These are phyloP conservation scores for Panopea generosa DNA, from an alignment of 2,888 invertebrate species.

Conservation along the genomic window DNA sequence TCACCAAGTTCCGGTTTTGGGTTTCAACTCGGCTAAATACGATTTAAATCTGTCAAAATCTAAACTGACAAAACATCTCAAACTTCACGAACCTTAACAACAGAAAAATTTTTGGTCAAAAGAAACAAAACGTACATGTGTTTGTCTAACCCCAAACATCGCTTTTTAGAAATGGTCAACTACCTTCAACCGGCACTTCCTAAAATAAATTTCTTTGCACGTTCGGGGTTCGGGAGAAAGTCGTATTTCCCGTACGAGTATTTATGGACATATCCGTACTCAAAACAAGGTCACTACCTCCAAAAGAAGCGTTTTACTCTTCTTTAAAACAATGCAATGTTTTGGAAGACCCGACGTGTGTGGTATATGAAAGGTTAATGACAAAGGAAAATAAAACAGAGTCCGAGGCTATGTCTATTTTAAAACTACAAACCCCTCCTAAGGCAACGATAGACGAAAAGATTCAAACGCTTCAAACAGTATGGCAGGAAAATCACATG, in stretches of 20 bases:
- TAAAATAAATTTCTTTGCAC: conserved; percentile 17
- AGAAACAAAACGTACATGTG: conserved; percentile 25
- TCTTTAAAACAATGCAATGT: conserved; percentile 8
- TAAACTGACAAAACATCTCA: conserved; percentile 12
- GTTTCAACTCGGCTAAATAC: conserved; percentile 17
- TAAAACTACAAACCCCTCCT: not conserved
- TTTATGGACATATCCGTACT: not conserved
- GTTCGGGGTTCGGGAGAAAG: conserved; percentile 6
- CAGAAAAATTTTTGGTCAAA: conserved; percentile 18
- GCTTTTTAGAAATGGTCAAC: conserved; percentile 9
- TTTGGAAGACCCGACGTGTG: not conserved
- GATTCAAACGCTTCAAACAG: not conserved
- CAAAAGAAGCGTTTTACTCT: conserved; percentile 10
- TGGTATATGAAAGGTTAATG: not conserved
- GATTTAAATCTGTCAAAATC: conserved; percentile 31
- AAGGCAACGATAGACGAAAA: conserved; percentile 1
- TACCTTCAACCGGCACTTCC: conserved; percentile 9
- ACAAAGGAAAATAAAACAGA: not conserved
- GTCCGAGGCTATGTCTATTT: not conserved
- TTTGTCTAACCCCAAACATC: conserved; percentile 1
- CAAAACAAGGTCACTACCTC: conserved; percentile 7
- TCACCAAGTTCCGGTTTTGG: conserved; percentile 21
- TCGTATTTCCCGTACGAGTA: conserved; percentile 10
- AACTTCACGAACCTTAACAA: conserved; percentile 10
- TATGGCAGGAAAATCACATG: conserved; percentile 4